Evolutionary conservation across 2,113 vertebrate species (phyloP).

Genomic region (Scopus umbretta): DNA sequence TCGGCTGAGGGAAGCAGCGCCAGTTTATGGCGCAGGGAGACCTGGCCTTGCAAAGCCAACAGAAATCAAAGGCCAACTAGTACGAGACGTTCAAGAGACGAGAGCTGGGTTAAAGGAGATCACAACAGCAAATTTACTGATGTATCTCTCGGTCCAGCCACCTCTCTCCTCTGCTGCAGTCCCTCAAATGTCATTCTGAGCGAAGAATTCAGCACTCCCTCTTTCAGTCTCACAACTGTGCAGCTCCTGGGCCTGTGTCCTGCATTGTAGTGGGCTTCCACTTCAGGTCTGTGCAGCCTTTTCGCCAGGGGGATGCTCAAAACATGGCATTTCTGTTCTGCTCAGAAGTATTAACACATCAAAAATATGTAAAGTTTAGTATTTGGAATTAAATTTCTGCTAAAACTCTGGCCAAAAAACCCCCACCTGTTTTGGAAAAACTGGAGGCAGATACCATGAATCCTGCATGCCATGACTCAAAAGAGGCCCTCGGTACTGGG

Average conservation of each 20-base stretch:
- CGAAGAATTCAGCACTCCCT: no score
- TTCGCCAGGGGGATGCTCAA: neutral
- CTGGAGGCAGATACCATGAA: neutral
- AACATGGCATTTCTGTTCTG: neutral
- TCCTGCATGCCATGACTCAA: neutral
- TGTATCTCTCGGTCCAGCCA: neutral
- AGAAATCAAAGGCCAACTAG: neutral
- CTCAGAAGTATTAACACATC: neutral
- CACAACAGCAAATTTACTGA: neutral
- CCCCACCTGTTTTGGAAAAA: neutral
- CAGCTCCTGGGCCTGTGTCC: neutral
- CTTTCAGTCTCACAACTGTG: neutral
- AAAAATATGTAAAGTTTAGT: neutral
- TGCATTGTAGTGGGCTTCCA: neutral
- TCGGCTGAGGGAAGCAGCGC: rapidly evolving
- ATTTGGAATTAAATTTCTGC: neutral
- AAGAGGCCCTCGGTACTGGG: neutral
- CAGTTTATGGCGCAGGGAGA: neutral
- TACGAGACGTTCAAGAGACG: rapidly evolving
- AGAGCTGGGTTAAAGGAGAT: neutral
- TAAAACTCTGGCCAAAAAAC: neutral
- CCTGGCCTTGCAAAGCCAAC: neutral
- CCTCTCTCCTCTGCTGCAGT: neutral
- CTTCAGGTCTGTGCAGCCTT: neutral
- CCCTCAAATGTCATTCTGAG: neutral